Evolutionary conservation across 2,113 vertebrate species (phyloP).

Genomic region (Scortum barcoo): DNA sequence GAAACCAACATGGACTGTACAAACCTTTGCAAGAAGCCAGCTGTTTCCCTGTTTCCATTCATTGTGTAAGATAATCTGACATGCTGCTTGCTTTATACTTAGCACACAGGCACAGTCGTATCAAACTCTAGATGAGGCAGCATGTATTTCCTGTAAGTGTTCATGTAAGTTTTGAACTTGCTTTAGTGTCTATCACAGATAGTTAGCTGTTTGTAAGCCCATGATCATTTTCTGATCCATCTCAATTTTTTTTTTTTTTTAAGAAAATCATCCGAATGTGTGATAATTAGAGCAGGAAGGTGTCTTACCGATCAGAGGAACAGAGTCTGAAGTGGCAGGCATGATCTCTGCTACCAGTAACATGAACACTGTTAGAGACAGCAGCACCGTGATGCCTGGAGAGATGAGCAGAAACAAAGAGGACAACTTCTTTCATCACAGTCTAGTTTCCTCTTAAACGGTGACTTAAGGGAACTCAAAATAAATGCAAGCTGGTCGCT

Average conservation of each 20-base stretch:
- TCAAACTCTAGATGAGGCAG: background rate
- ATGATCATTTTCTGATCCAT: background rate
- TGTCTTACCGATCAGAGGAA: slow-evolving; percentile 90
- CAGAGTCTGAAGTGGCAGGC: slow-evolving; percentile 94
- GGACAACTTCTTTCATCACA: slow-evolving; percentile 15
- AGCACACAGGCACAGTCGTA: background rate
- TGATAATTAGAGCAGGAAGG: background rate
- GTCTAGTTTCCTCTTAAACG: slow-evolving; percentile 9
- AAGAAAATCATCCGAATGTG: background rate
- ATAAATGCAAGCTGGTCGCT: slow-evolving; percentile 32
- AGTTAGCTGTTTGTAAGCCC: background rate
- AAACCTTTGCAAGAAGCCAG: background rate
- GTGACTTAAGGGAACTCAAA: slow-evolving; percentile 24
- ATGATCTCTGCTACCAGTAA: slow-evolving; percentile 94
- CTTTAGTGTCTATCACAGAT: background rate
- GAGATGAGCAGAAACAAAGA: slow-evolving; percentile 22
- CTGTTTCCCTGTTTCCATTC: background rate
- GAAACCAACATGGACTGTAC: background rate
- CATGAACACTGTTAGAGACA: slow-evolving; percentile 95
- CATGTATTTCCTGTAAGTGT: background rate
- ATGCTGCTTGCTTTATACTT: background rate
- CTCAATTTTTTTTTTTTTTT: background rate
- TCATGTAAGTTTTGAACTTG: background rate
- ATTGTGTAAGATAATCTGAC: background rate
- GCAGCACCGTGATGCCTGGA: slow-evolving; percentile 91